A percentile compares a stretch with the other conserved stretches of the same genome.
Evolutionary conservation across 2,113 vertebrate genomes (phyloP).

Genomic region (Telmatochromis sp.): DNA sequence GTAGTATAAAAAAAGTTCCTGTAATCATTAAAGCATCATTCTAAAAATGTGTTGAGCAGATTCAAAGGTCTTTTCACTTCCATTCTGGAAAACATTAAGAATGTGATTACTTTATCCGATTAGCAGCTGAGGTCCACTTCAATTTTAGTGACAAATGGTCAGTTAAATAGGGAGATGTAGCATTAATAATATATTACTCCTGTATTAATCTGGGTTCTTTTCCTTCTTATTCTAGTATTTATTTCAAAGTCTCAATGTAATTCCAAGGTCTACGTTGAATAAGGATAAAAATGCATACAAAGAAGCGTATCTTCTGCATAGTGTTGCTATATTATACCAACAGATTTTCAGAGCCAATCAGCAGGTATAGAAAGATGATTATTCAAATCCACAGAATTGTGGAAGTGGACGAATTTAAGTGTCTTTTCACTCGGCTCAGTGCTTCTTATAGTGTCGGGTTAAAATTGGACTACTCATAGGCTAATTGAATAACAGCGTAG

Average conservation of each 20-base stretch:
- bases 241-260: neutral
- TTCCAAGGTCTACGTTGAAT: neutral
- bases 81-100: neutral
- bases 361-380: slow-evolving; percentile 47
- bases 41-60: neutral
- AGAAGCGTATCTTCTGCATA: slow-evolving; percentile 10
- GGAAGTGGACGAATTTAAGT: slow-evolving; percentile 56
- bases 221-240: neutral
- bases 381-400: slow-evolving; percentile 43
- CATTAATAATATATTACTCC: neutral
- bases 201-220: neutral
- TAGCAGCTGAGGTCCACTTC: neutral
- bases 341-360: slow-evolving; percentile 41
- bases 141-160: neutral
- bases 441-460: slow-evolving; percentile 40
- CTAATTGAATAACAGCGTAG: slow-evolving; percentile 61
- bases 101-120: neutral
- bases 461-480: slow-evolving; percentile 49
- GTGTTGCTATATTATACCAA: slow-evolving; percentile 8
- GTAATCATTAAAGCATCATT: neutral
- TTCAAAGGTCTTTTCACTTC: neutral
- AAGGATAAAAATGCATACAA: neutral
- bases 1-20: neutral
- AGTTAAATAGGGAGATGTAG: neutral
- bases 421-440: slow-evolving; percentile 40